Evolutionary conservation across 1,140 invertebrate species (phyloP), one percentile per base, ranked within the genome.

Genomic region (Cyclargus thomasi): DNA sequence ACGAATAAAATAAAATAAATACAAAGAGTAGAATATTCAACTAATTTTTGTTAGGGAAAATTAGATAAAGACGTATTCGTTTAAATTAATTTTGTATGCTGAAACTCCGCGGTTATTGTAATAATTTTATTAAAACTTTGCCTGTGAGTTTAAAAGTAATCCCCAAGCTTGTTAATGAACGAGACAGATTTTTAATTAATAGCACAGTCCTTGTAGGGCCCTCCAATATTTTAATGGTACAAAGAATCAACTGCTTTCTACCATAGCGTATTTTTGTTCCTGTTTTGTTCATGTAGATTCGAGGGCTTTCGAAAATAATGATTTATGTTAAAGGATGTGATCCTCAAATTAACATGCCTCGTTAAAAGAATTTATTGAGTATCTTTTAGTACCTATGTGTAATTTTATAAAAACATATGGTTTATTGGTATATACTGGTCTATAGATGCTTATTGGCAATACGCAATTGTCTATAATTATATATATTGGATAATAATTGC

Each of bases 91-190:
- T 53, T 66, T 63, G 21, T 70, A 53, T 63, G 62, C 62, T 23
- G 55, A 69, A 63, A 67, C 64, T 62, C 59, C 35, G 62, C 36
- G 29, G 29, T 67, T 35, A 71, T 71, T 66, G 64, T 69, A 74
- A 69, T 71, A 71, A 74, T 74, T 71, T 74, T 62, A 68, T 74
- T 69, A 69, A 74, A 71, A 74, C 67, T 71, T 74, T 66, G 67
- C 69, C 68, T 67, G 67, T 65, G 65, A 74, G 65, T 69, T 69
- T 67, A 55, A 67, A 73, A 74, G 72, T 74, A 69, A 74, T 71
- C 59, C 63, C 65, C 63, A 63, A 69, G 72, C 67, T 74, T 71
- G 72, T 71, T 74, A 74, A 74, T 74, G 63, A 74, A 69, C 65
- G 62, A 71, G 64, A 70, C 69, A 69, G 67, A 70, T 73, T 73